A percentile compares a stretch with the other conserved stretches of the same genome.
Conservation (phyloP, 2,113 vertebrate species). For the Plecturocebus donacophilus region DNA sequence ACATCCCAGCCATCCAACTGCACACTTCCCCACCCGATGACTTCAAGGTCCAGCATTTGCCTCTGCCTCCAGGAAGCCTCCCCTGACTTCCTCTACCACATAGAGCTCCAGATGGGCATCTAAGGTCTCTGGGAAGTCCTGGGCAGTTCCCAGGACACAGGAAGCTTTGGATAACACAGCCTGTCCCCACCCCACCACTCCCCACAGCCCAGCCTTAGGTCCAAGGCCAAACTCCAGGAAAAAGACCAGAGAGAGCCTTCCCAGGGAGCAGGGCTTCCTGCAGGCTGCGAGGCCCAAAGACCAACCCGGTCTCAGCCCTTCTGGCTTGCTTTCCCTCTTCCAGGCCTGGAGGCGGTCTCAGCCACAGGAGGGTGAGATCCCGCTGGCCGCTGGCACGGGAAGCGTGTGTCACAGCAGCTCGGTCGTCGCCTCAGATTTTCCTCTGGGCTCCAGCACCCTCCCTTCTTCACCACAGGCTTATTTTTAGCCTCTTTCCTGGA, state of each 20-base stretch:
- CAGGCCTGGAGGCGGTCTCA: background rate
- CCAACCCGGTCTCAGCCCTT: background rate
- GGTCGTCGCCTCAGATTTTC: constrained; percentile 66
- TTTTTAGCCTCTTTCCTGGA: constrained; percentile 78
- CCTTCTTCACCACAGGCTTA: constrained; percentile 71
- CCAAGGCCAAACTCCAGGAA: background rate
- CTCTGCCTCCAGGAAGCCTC: constrained; percentile 53
- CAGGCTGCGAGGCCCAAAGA: background rate
- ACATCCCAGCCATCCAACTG: background rate
- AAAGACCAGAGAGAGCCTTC: background rate
- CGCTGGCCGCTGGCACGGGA: constrained; percentile 45
- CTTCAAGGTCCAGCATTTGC: background rate
- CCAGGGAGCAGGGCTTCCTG: background rate
- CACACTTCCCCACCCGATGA: background rate
- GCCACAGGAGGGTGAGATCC: background rate
- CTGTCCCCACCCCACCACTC: background rate
- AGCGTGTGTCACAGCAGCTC: constrained; percentile 65
- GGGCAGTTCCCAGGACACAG: background rate
- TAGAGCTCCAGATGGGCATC: background rate
- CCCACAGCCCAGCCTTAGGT: background rate
- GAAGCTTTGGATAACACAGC: background rate
- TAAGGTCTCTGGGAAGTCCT: background rate
- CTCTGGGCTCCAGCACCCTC: constrained; percentile 68
- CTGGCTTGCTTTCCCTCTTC: constrained; percentile 26
- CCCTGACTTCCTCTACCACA: background rate